phyloP scores from a whole-genome alignment of 1,140 invertebrate genomes.

The Micrasema minimum region DNA sequence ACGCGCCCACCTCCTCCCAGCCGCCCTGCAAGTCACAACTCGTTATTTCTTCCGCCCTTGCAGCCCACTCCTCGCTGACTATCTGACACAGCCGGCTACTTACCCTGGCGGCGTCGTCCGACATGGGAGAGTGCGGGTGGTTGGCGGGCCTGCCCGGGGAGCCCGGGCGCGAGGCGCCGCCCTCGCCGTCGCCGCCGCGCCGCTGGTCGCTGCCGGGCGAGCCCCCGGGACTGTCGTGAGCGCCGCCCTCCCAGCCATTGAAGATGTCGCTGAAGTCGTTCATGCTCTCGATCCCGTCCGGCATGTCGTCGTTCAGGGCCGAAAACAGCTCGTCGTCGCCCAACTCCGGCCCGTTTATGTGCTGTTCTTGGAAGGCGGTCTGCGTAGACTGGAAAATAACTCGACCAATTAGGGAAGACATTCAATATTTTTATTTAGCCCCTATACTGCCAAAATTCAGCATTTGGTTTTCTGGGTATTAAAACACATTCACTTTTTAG shows the following conservation, averaged over 20 bases:
- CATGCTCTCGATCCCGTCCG: conserved; percentile 78
- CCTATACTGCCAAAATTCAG: no score
- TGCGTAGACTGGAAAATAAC: conserved; percentile 78
- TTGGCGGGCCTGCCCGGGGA: conserved; percentile 55
- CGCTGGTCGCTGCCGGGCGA: conserved; percentile 59
- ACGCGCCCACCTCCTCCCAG: conserved; percentile 83
- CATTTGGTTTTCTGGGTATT: no score
- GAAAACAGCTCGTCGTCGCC: conserved; percentile 81
- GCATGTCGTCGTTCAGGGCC: conserved; percentile 77
- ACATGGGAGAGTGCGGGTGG: conserved; percentile 64
- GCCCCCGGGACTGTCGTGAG: conserved; percentile 67
- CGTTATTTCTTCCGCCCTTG: no score
- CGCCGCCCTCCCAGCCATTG: conserved; percentile 69
- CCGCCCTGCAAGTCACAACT: conserved; percentile 55
- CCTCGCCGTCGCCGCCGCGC: conserved; percentile 50
- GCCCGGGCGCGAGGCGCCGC: conserved; percentile 54
- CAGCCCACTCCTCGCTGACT: no score
- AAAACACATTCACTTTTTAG: no score
- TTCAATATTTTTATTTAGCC: no score
- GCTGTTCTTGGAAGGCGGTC: conserved; percentile 84
- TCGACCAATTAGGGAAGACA: no score
- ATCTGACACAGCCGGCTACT: conserved; percentile 45
- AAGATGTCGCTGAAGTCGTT: conserved; percentile 77
- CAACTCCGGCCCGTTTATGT: conserved; percentile 79
- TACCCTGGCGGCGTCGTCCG: conserved; percentile 68